Conservation (phyloP, 2,113 vertebrate species). For the Condylura cristata region DNA sequence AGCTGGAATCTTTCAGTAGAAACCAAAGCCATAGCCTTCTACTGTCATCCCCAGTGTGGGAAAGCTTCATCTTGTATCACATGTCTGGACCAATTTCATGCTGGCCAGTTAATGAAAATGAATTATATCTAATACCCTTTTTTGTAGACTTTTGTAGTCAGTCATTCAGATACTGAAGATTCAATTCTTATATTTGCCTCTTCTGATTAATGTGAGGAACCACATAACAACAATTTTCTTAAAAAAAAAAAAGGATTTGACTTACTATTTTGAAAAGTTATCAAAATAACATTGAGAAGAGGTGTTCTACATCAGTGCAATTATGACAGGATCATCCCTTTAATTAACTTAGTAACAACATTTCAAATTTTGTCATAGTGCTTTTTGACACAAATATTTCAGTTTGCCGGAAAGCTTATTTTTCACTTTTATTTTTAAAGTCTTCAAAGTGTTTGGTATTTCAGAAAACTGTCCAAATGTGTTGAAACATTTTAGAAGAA, state of each 20-base stretch:
- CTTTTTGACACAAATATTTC: conserved; percentile 53
- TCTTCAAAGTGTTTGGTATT: conserved; percentile 63
- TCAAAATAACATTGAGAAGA: conserved; percentile 78
- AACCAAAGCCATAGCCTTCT: not conserved
- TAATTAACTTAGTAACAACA: conserved; percentile 27
- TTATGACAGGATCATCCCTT: conserved; percentile 61
- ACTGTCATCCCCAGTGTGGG: not conserved
- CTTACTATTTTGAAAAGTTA: conserved; percentile 63
- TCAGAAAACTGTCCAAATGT: conserved; percentile 72
- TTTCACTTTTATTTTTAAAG: conserved; percentile 53
- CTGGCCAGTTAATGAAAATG: not conserved
- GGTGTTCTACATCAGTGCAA: not conserved
- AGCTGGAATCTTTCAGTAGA: not conserved
- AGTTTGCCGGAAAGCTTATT: conserved; percentile 59
- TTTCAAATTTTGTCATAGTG: conserved; percentile 5
- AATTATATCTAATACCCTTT: not conserved
- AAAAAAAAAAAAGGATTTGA: conserved; percentile 30
- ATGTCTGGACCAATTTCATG: not conserved
- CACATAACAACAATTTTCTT: conserved; percentile 44
- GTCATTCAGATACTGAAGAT: not conserved
- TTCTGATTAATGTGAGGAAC: conserved; percentile 33
- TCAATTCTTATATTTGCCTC: conserved; percentile 1
- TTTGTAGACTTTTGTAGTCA: not conserved
- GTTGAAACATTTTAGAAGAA: conserved; percentile 69
- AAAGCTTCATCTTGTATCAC: not conserved